Evolutionary conservation across 2,113 vertebrate genomes (phyloP).

Genomic region (Sorex fumeus): DNA sequence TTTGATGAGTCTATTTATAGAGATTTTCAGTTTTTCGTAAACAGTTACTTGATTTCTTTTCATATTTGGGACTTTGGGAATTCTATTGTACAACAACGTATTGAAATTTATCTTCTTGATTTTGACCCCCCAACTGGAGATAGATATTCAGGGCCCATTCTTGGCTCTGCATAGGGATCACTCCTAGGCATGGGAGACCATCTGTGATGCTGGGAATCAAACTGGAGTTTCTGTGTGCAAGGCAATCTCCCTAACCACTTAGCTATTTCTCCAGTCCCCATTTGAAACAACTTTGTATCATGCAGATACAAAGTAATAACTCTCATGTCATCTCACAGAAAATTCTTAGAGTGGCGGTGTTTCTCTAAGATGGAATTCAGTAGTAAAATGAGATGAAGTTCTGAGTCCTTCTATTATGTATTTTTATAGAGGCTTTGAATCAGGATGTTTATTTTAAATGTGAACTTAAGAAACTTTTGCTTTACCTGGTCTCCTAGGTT

Average conservation of each 20-base stretch:
- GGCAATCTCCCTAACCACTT: neutral
- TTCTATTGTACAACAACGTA: neutral
- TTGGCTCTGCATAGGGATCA: too few relatives aligned
- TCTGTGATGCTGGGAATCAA: neutral
- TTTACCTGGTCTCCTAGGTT: constrained; percentile 14
- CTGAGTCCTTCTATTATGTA: neutral
- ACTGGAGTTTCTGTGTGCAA: neutral
- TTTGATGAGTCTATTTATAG: constrained; percentile 11
- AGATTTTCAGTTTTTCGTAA: constrained; percentile 3
- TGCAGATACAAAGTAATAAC: neutral
- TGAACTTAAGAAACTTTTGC: constrained; percentile 10
- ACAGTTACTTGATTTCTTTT: neutral
- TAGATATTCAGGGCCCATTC: too few relatives aligned
- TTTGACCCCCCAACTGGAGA: too few relatives aligned
- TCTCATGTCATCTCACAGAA: neutral
- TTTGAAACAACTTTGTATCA: neutral
- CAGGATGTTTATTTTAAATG: constrained; percentile 45
- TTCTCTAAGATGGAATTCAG: neutral
- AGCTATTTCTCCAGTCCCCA: neutral
- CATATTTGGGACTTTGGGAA: neutral
- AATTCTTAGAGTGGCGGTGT: neutral
- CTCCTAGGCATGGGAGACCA: too few relatives aligned
- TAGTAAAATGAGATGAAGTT: neutral
- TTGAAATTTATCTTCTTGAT: neutral
- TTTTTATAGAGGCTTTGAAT: constrained; percentile 24